Evolutionary conservation across 2,888 invertebrate species (phyloP), one percentile per base, ranked within the genome.

Genomic region (Luffia ferchaultella): DNA sequence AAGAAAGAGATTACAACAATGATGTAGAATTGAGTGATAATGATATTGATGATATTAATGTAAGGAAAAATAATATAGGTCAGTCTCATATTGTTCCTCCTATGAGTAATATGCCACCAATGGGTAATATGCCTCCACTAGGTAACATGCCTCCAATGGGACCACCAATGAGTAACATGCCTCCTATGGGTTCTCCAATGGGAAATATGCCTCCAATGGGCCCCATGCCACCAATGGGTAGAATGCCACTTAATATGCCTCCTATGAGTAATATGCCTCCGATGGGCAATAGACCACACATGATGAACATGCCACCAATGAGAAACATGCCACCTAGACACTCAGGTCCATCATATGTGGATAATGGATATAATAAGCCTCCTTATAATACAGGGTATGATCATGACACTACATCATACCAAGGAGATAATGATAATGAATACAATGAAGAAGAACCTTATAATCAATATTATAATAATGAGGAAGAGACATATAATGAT

Each of bases 1-100:
- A 61, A 44, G 58, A 60, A 49, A 51, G 59, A 52, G 59, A 41
- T 47, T 80, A 76, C 63, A 66, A 77, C 51, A 64, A 72, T 65
- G 74, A 83, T 43, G 77, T 80, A 65, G 76, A 80, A 57, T 67
- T 69, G 59, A 75, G 67, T 60, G 75, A 74, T 73, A 72, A 77
- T 54, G 73, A 77, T 43, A 68, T 73, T 55, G 73, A 74, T 54
- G 65, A 67, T n/a, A 3, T 18, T 12, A 3, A 18, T 16, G 74
- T 77, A 43, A 69, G 73, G 55, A 72, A 74, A 53, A 65, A 67
- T 60, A 60, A 63, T 54, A 78, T 66, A 59, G 68, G 75, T 42
- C 30, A 30, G 12, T 48, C 17, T 42, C 2, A 2, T 9, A 75
- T 78, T 70, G 70, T 68, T 18, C 62, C 73, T 56, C 73, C 77